Conservation (phyloP, 1,140 invertebrate genomes). For the Andricus grossulariae region DNA sequence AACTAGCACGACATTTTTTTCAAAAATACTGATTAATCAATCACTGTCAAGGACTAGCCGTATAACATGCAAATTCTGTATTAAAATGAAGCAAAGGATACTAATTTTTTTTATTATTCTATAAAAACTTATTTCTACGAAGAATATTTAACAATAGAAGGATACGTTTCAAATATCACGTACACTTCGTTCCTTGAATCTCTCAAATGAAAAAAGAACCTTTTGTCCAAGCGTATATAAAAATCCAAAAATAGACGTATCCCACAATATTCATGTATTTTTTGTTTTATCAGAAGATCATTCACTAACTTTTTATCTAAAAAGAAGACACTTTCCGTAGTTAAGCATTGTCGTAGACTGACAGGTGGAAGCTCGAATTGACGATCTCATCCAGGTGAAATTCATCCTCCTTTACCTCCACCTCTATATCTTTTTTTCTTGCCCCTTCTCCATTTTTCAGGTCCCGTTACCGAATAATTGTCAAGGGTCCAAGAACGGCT, state of each 20-base stretch:
- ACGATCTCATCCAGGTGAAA: conserved; percentile 54
- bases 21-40: no score
- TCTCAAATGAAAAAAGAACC: no score
- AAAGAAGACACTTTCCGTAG: conserved; percentile 17
- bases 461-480: conserved; percentile 59
- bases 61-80: no score
- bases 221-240: no score
- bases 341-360: conserved; percentile 46
- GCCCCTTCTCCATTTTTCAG: conserved; percentile 45
- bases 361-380: conserved; percentile 49
- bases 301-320: not conserved
- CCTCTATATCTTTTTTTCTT: conserved; percentile 44
- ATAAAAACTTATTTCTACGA: no score
- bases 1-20: no score
- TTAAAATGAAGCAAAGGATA: no score
- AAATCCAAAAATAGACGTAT: not conserved
- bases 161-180: no score
- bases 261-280: conserved; percentile 15
- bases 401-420: conserved; percentile 49
- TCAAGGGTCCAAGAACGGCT: conserved; percentile 54
- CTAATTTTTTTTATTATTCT: no score
- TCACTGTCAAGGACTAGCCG: no score
- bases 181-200: no score
- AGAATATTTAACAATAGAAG: no score
- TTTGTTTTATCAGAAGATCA: not conserved